These are phyloP conservation scores for Clarias laeviceps DNA, from an alignment of 2,797 vertebrate species.

Conservation along the genomic window DNA sequence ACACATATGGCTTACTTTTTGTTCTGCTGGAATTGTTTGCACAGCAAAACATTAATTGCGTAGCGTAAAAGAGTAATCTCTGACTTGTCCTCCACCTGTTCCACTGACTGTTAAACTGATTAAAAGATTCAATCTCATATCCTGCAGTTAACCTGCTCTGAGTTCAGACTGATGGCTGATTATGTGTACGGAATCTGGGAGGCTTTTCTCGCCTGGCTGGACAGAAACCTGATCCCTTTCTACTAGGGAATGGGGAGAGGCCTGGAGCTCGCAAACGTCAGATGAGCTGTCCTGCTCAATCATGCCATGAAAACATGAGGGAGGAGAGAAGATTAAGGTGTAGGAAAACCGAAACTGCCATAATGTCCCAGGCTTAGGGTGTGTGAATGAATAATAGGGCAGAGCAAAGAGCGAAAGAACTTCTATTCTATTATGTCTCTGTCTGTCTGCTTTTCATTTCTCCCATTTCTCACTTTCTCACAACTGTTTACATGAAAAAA, in stretches of 20 bases:
- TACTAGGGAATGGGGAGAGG: constrained; percentile 58
- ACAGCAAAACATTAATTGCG: background rate
- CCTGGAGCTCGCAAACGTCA: constrained; percentile 27
- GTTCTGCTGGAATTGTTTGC: background rate
- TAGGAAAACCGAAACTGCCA: constrained; percentile 63
- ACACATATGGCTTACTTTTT: background rate
- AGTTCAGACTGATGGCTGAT: constrained; percentile 58
- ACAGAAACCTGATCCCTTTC: constrained; percentile 67
- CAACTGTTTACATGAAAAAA: background rate
- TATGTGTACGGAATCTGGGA: constrained; percentile 67
- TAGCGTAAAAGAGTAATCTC: constrained; percentile 25
- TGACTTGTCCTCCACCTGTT: constrained; percentile 46
- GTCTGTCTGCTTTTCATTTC: background rate
- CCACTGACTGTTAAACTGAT: constrained; percentile 66
- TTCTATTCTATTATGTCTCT: background rate
- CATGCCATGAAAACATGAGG: constrained; percentile 40
- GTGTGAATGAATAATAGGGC: constrained; percentile 37
- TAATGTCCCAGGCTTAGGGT: constrained; percentile 46
- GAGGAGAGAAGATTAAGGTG: constrained; percentile 37
- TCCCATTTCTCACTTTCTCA: background rate
- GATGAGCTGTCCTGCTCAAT: constrained; percentile 37
- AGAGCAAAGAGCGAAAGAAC: constrained; percentile 7
- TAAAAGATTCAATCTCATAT: constrained; percentile 62
- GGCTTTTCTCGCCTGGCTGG: constrained; percentile 41
- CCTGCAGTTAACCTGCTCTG: constrained; percentile 60